Conservation (phyloP, 2,113 vertebrate genomes). For the Seriola aureovittata region DNA sequence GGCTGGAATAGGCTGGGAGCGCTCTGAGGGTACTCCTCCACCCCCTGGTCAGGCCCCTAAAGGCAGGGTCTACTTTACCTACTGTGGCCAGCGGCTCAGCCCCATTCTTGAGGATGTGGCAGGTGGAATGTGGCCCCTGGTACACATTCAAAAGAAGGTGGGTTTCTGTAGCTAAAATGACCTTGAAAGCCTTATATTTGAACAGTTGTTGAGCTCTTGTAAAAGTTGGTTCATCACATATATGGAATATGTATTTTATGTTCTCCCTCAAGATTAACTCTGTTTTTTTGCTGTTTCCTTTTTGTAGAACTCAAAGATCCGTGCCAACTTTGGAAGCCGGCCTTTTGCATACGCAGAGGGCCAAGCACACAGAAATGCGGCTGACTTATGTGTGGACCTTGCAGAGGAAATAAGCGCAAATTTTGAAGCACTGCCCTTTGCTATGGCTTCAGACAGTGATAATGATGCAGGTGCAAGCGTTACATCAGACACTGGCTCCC, state of each 20-base stretch:
- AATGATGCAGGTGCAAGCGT: constrained; percentile 97
- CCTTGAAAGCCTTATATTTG: background rate
- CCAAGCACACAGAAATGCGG: constrained; percentile 96
- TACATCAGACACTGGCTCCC: constrained; percentile 93
- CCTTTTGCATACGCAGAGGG: constrained; percentile 95
- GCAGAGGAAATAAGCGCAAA: constrained; percentile 99
- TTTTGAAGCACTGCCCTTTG: constrained; percentile 97
- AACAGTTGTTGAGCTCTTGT: background rate
- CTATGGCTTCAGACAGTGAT: constrained; percentile 98
- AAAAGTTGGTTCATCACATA: background rate
- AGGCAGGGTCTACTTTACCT: constrained; percentile 98
- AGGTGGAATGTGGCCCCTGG: constrained; percentile 98
- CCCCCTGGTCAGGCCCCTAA: constrained; percentile 96
- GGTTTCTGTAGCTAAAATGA: constrained; percentile 50
- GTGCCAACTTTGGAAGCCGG: constrained; percentile 95
- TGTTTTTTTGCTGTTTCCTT: background rate
- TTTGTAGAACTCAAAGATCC: constrained; percentile 94
- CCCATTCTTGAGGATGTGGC: constrained; percentile 95
- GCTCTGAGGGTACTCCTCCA: constrained; percentile 94
- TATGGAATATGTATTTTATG: background rate
- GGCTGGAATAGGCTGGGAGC: constrained; percentile 98
- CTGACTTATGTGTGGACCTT: constrained; percentile 94
- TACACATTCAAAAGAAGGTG: constrained; percentile 99
- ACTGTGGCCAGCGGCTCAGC: constrained; percentile 94
- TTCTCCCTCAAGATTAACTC: background rate